These are phyloP conservation scores for Vannuccia rotundouncinata DNA, from an alignment of 2,888 invertebrate species.

Conservation along the genomic window DNA sequence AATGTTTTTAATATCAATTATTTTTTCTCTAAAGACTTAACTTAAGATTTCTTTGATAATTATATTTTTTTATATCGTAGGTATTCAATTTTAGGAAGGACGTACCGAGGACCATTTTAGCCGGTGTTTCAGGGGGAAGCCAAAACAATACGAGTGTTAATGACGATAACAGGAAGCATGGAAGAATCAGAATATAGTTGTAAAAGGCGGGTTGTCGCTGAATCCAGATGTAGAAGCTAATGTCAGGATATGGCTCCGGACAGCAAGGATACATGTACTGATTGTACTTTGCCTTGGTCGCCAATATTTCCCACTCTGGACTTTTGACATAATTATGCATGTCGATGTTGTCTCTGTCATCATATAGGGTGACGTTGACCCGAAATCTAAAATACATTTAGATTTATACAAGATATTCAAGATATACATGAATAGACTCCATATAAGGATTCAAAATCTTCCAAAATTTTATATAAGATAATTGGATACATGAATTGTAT, in stretches of 20 bases:
- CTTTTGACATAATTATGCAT: constrained; percentile 50
- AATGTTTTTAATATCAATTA: no score
- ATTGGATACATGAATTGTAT: no score
- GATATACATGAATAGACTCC: neutral
- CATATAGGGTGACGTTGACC: constrained; percentile 39
- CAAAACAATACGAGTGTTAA: constrained; percentile 56
- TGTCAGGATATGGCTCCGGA: constrained; percentile 37
- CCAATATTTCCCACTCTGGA: constrained; percentile 54
- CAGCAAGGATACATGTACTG: constrained; percentile 30
- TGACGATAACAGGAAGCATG: constrained; percentile 56
- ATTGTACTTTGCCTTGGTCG: constrained; percentile 44
- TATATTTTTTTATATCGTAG: no score
- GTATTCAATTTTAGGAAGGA: neutral
- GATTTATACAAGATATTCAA: neutral
- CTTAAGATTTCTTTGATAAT: no score
- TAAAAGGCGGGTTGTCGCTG: constrained; percentile 46
- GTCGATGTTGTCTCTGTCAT: constrained; percentile 29
- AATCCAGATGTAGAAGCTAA: constrained; percentile 30
- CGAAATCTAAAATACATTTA: constrained; percentile 23
- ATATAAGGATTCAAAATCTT: no score
- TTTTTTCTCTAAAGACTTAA: no score
- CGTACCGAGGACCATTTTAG: constrained; percentile 53
- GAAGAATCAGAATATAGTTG: constrained; percentile 55
- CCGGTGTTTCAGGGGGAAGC: constrained; percentile 57
- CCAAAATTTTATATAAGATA: no score